Percentiles rank a stretch among this genome's conserved stretches.
Conservation (phyloP, 2,888 invertebrate species). For the Hecatera dysodea region DNA sequence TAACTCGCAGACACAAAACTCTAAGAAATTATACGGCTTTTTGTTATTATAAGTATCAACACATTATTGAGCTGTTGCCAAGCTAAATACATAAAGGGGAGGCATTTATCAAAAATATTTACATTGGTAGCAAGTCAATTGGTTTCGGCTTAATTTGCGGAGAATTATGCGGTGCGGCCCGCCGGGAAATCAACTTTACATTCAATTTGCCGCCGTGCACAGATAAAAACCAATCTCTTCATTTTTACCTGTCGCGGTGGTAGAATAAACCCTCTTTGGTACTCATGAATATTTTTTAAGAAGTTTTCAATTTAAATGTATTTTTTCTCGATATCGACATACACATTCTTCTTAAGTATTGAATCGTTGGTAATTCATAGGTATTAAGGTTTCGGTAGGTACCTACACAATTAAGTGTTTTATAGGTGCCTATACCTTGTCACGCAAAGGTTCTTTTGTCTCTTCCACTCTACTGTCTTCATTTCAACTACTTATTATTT, state of each 20-base stretch:
- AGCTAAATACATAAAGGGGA: constrained; percentile 76
- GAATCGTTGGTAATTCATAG: no score
- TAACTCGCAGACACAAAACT: constrained; percentile 19
- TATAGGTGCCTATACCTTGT: no score
- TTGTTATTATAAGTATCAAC: constrained; percentile 46
- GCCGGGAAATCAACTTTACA: constrained; percentile 90
- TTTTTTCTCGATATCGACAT: neutral
- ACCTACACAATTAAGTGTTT: no score
- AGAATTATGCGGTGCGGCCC: constrained; percentile 85
- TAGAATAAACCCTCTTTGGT: constrained; percentile 62
- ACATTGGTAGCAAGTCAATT: constrained; percentile 87
- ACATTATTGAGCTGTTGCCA: constrained; percentile 63
- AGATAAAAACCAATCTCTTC: constrained; percentile 89
- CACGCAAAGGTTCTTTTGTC: neutral
- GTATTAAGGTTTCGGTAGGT: no score
- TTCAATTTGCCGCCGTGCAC: constrained; percentile 87
- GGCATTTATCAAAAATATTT: constrained; percentile 89
- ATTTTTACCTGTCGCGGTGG: constrained; percentile 76
- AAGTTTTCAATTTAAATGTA: constrained; percentile 32
- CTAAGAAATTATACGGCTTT: constrained; percentile 42
- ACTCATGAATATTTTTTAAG: constrained; percentile 42
- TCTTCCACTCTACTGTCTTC: neutral
- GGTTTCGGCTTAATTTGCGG: constrained; percentile 88
- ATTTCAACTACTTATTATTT: no score
- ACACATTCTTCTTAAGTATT: no score